A percentile compares a stretch with the other conserved stretches of the same genome.
These are phyloP conservation scores for Crossocerus cetratus DNA, from an alignment of 2,888 invertebrate genomes.

Conservation along the genomic window DNA sequence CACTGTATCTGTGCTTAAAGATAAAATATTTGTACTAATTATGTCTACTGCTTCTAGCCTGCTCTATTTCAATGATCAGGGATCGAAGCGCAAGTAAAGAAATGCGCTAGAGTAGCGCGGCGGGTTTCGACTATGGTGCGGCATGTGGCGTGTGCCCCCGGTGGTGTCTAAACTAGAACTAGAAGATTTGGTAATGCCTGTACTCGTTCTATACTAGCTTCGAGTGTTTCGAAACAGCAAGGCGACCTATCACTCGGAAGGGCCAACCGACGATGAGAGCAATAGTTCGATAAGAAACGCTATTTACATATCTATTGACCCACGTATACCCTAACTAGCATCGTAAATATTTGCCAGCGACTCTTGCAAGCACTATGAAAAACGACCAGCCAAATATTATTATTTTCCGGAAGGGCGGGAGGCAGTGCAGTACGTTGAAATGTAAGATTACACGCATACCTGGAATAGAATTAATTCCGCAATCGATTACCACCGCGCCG, in stretches of 20 bases:
- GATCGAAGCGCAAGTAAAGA: not conserved
- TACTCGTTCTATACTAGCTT: not conserved
- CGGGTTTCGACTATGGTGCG: not conserved
- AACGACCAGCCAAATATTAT: not conserved
- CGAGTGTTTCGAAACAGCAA: not conserved
- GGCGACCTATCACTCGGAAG: not conserved
- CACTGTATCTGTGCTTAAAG: not conserved
- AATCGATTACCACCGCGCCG: slow-evolving; percentile 98
- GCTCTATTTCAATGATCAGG: no score
- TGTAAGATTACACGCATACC: slow-evolving; percentile 78
- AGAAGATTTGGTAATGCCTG: slow-evolving; percentile 4
- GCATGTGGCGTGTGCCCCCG: not conserved
- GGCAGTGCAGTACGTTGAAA: not conserved
- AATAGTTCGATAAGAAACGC: slow-evolving; percentile 9
- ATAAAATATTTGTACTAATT: not conserved
- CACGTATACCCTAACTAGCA: not conserved
- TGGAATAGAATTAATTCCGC: slow-evolving; percentile 95
- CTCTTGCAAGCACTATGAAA: not conserved
- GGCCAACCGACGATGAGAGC: not conserved
- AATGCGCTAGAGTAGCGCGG: not conserved
- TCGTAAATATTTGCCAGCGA: not conserved
- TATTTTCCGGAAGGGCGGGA: not conserved
- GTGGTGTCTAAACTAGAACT: slow-evolving; percentile 16
- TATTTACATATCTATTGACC: not conserved
- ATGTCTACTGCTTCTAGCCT: not conserved